Conservation (phyloP, 2,113 vertebrate genomes). For the Rutilus rutilus region DNA sequence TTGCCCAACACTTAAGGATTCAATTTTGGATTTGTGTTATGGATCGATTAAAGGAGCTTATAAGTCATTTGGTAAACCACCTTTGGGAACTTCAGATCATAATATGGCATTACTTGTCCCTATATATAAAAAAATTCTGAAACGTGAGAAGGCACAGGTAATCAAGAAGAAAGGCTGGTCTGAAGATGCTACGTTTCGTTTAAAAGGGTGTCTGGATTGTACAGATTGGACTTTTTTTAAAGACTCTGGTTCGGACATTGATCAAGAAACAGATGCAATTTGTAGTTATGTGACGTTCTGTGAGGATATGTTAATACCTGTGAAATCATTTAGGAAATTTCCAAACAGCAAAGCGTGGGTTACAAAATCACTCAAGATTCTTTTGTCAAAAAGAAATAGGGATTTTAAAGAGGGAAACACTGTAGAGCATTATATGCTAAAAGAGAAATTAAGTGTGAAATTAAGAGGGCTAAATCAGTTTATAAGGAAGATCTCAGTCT, state of each 20-base stretch:
- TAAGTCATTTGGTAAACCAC: too few relatives aligned
- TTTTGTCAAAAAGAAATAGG: neutral
- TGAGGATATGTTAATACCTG: neutral
- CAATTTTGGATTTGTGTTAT: neutral
- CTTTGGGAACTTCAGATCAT: too few relatives aligned
- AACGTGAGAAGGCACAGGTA: too few relatives aligned
- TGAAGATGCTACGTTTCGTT: too few relatives aligned
- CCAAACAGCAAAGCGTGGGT: neutral
- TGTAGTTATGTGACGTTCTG: neutral
- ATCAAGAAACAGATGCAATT: neutral
- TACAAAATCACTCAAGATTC: neutral
- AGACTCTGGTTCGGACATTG: neutral
- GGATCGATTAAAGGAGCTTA: neutral
- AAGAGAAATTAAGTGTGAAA: neutral
- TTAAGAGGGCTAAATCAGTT: neutral
- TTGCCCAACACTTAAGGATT: neutral
- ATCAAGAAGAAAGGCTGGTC: too few relatives aligned
- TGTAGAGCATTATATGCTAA: neutral
- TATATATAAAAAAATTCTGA: too few relatives aligned
- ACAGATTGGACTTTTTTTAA: neutral
- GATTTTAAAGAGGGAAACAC: neutral
- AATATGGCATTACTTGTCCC: too few relatives aligned
- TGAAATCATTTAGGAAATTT: neutral
- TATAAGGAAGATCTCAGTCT: neutral
- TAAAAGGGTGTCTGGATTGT: neutral